Percentiles rank a stretch among this genome's conserved stretches.
Conservation (phyloP, 2,113 vertebrate genomes). For the Ochotona curzoniae region DNA sequence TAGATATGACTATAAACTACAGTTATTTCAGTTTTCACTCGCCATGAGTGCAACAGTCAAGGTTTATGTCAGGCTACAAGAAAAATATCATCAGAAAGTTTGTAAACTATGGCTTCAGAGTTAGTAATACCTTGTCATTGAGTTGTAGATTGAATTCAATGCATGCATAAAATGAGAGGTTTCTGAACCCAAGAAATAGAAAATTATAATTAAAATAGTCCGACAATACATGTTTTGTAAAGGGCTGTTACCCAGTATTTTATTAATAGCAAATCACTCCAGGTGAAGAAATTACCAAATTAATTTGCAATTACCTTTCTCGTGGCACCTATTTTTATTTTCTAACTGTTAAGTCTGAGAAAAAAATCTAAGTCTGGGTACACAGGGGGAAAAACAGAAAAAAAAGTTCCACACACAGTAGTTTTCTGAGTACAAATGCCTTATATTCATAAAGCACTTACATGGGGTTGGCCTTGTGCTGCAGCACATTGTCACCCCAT, state of each 20-base stretch:
- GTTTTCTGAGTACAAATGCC: neutral
- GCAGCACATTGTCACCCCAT: too few relatives aligned
- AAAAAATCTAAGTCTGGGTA: neutral
- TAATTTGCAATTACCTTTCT: slow-evolving; percentile 23
- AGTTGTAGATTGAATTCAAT: neutral
- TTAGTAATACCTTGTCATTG: neutral
- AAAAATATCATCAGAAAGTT: neutral
- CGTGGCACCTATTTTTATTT: neutral
- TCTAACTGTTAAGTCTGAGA: neutral
- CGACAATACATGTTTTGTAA: neutral
- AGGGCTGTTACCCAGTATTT: neutral
- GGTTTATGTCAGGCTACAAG: neutral
- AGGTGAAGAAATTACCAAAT: slow-evolving; percentile 2
- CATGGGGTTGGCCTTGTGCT: too few relatives aligned
- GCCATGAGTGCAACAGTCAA: neutral
- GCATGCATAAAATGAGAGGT: neutral
- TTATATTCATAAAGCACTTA: too few relatives aligned
- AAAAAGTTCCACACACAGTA: neutral
- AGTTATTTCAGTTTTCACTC: neutral
- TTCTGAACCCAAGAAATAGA: neutral
- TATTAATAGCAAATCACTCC: neutral
- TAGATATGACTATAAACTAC: neutral
- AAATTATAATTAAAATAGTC: slow-evolving; percentile 16
- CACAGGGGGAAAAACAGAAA: neutral
- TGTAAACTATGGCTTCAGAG: neutral